These are phyloP conservation scores for Phycodurus eques DNA, from an alignment of 2,113 vertebrate species.

Conservation along the genomic window DNA sequence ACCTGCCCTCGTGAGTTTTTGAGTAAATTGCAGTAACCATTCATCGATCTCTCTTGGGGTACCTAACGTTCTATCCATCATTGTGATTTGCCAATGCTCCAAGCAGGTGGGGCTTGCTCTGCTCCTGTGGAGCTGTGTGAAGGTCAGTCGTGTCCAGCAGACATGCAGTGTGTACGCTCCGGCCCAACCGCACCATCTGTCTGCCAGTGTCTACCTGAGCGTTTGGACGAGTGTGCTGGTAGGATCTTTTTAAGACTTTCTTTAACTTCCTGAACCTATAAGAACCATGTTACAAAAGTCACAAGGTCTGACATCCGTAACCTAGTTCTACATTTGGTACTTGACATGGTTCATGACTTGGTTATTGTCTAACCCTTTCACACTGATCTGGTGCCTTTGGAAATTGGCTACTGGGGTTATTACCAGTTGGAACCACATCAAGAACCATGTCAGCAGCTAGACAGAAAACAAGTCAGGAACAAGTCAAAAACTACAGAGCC, in stretches of 20 bases:
- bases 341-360: background rate
- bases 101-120: constrained; percentile 83
- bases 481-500: no score
- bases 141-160: constrained; percentile 87
- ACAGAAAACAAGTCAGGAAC: no score
- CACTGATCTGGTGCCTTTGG: background rate
- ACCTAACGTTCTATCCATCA: background rate
- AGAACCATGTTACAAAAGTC: background rate
- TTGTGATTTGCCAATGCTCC: background rate
- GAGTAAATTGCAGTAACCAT: background rate
- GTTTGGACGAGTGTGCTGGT: constrained; percentile 91
- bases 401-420: no score
- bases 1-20: constrained; percentile 80
- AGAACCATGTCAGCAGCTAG: no score
- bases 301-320: background rate
- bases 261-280: background rate
- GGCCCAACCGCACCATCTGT: constrained; percentile 84
- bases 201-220: constrained; percentile 91
- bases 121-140: constrained; percentile 82
- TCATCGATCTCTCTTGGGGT: background rate
- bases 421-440: no score
- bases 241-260: background rate
- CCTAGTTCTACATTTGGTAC: background rate
- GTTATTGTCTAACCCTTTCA: background rate
- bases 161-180: constrained; percentile 92